Percentiles rank a stretch among this genome's conserved stretches.
Conservation (phyloP, 2,113 vertebrate genomes). For the Apodemus sylvaticus region DNA sequence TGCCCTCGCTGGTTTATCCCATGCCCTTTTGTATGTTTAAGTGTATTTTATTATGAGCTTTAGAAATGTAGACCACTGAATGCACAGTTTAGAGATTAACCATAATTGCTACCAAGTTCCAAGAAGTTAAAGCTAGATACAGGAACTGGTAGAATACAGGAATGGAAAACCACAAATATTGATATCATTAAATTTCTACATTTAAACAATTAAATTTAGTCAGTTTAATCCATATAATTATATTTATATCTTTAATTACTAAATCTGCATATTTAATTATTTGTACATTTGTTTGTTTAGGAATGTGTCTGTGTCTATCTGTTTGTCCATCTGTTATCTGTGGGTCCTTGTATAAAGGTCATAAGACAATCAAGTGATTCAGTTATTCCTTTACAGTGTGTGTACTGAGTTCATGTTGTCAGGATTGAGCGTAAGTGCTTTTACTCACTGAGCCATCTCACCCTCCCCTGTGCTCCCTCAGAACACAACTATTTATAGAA, state of each 20-base stretch:
- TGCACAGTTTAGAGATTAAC: background rate
- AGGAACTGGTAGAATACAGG: background rate
- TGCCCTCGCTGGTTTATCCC: background rate
- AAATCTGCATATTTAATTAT: background rate
- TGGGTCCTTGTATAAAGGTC: background rate
- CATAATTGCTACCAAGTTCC: background rate
- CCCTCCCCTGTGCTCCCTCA: background rate
- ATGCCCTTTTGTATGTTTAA: background rate
- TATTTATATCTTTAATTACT: background rate
- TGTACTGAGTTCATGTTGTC: background rate
- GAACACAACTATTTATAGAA: slow-evolving; percentile 25
- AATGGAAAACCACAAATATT: background rate
- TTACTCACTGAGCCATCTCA: too few relatives aligned
- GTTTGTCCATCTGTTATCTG: background rate
- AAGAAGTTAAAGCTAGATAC: slow-evolving; percentile 2
- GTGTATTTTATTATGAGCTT: background rate
- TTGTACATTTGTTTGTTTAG: background rate
- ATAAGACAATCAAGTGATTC: background rate
- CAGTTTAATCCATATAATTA: background rate
- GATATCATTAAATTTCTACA: background rate
- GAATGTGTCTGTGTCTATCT: background rate
- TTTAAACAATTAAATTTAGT: background rate
- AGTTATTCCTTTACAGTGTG: background rate
- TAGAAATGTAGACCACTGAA: background rate
- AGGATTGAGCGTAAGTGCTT: background rate